Evolutionary conservation across 2,113 vertebrate genomes (phyloP).

Genomic region (Saccopteryx bilineata): DNA sequence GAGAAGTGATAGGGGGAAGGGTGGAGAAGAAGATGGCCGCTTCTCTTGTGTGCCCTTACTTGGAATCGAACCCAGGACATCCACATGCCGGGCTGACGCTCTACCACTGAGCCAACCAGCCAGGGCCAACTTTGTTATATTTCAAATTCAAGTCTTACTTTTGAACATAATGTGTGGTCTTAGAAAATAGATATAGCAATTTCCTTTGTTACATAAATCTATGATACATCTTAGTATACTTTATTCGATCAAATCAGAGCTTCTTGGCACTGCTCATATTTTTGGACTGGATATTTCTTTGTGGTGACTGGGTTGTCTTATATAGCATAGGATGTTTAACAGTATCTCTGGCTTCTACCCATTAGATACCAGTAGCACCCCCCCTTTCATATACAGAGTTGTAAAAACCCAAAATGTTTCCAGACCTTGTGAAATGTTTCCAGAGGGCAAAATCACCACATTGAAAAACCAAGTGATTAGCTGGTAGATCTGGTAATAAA

Average conservation of each 20-base stretch:
- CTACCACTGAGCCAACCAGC: too few species aligned
- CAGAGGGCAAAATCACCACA: background rate
- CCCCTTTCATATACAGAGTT: background rate
- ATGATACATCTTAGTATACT: background rate
- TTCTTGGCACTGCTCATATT: constrained; percentile 17
- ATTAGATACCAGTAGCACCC: background rate
- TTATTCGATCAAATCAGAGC: background rate
- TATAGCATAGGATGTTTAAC: background rate
- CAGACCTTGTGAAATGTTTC: background rate
- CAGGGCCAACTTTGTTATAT: background rate
- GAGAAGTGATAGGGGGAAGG: too few species aligned
- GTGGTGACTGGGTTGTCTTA: background rate
- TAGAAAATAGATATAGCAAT: background rate
- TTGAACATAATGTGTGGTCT: background rate
- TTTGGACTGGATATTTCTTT: constrained; percentile 16
- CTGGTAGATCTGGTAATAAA: background rate
- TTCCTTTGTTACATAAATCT: background rate
- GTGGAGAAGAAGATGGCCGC: too few species aligned
- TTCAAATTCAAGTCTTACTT: background rate
- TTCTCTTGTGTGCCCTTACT: too few species aligned
- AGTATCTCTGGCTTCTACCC: background rate
- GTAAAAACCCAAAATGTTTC: background rate
- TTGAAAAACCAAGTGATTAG: background rate
- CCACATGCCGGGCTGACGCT: too few species aligned
- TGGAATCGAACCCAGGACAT: too few species aligned